Evolutionary conservation across 92 coral and sea anemone genomes (phyloP).

Genomic region (Actinernus sp.): DNA sequence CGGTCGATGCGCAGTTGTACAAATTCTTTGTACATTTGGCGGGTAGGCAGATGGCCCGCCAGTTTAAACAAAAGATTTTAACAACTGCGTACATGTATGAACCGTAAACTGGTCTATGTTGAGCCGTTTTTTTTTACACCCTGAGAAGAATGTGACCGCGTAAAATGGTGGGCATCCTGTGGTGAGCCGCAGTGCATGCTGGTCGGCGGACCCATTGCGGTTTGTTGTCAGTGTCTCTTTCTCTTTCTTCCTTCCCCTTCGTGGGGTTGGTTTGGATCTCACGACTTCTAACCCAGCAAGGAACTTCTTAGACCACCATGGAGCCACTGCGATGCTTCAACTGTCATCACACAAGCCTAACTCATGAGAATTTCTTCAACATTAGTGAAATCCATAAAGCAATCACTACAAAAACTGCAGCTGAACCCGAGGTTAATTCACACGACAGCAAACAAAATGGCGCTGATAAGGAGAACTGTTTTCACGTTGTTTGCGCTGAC

Average conservation of each 20-base stretch:
- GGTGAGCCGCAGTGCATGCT: background rate
- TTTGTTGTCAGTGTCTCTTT: background rate
- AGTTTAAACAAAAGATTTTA: no score
- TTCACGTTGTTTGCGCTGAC: conserved; percentile 86
- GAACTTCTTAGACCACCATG: conserved; percentile 33
- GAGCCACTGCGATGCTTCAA: conserved; percentile 91
- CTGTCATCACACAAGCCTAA: conserved; percentile 84
- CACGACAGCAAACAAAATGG: conserved; percentile 54
- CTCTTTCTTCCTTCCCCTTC: background rate
- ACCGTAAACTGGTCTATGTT: no score
- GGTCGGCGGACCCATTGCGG: background rate
- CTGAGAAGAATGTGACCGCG: no score
- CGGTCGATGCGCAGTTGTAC: no score
- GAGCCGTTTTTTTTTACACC: no score
- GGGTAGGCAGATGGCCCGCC: no score
- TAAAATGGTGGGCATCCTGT: no score
- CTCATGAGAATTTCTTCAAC: conserved; percentile 88
- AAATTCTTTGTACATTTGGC: no score
- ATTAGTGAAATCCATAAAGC: conserved; percentile 77
- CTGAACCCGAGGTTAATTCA: conserved; percentile 49
- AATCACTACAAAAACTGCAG: conserved; percentile 42
- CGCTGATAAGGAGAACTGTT: conserved; percentile 59
- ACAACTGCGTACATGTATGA: no score
- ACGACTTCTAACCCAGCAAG: background rate
- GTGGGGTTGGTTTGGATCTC: background rate